Evolutionary conservation across 2,888 invertebrate genomes (phyloP).

Genomic region (Heliconius charithonia): DNA sequence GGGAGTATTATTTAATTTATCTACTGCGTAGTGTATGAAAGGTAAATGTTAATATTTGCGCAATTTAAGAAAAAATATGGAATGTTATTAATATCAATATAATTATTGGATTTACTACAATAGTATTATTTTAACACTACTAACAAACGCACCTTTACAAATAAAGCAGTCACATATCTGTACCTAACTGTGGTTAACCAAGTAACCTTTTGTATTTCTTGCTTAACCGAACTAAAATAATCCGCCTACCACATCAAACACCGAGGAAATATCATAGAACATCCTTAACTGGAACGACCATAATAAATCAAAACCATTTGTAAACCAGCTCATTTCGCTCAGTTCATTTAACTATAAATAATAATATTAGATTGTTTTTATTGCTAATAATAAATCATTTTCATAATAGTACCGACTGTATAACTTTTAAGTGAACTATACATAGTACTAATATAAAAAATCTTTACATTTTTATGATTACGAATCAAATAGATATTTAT

Average conservation of each 20-base stretch:
- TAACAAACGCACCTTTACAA: background rate
- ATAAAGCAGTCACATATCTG: constrained; percentile 11
- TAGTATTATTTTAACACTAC: background rate
- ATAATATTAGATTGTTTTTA: constrained; percentile 21
- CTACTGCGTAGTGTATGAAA: background rate
- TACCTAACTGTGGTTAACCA: constrained; percentile 15
- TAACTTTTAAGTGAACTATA: background rate
- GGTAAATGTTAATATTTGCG: background rate
- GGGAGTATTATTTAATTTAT: background rate
- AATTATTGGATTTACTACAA: background rate
- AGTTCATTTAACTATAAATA: constrained; percentile 21
- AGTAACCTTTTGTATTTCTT: constrained; percentile 20
- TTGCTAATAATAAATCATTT: constrained; percentile 12
- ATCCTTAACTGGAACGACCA: constrained; percentile 30
- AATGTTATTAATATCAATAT: background rate
- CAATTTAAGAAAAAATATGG: background rate
- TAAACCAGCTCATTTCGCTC: constrained; percentile 23
- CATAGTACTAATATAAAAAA: background rate
- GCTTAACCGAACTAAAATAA: constrained; percentile 17
- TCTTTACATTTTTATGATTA: background rate
- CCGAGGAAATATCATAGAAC: constrained; percentile 31
- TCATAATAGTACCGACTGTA: background rate
- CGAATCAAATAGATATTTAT: background rate
- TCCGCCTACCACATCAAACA: constrained; percentile 22
- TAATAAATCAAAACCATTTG: constrained; percentile 31